Percentiles rank a stretch among this genome's conserved stretches.
phyloP scores from a whole-genome alignment of 2,113 vertebrate species.

The Hypomesus transpacificus region DNA sequence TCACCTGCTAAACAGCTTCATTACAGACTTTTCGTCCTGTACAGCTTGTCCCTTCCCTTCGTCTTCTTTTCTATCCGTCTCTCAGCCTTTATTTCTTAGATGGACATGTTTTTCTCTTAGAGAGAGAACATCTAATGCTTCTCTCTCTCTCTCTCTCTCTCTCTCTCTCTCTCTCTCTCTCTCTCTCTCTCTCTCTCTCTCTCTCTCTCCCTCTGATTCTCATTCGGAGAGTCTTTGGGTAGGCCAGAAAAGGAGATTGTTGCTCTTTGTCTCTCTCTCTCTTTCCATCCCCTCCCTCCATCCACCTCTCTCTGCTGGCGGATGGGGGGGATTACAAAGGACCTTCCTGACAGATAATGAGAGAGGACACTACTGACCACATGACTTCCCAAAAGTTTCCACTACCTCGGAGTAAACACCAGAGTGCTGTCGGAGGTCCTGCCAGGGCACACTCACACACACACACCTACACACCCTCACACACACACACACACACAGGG shows the following conservation, averaged over 20 bases:
- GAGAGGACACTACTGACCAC: constrained; percentile 61
- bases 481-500: constrained; percentile 6
- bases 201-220: neutral
- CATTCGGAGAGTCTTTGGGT: neutral
- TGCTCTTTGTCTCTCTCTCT: neutral
- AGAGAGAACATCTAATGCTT: neutral
- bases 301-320: constrained; percentile 41
- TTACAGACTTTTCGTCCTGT: neutral
- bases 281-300: neutral
- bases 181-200: neutral
- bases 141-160: neutral
- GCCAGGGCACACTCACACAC: constrained; percentile 17
- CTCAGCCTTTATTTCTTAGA: neutral
- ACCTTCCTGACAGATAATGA: constrained; percentile 66
- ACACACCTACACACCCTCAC: neutral
- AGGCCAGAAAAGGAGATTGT: neutral
- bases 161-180: neutral
- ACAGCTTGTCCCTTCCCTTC: neutral
- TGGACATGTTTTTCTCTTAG: neutral
- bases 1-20: constrained; percentile 33
- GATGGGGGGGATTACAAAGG: constrained; percentile 64
- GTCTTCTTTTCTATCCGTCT: neutral
- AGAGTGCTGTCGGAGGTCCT: constrained; percentile 5
- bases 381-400: constrained; percentile 61
- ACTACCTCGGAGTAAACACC: constrained; percentile 53